Evolutionary conservation across 1,140 invertebrate genomes (phyloP), one percentile per base, ranked within the genome.

Genomic region (Dendroctonus valens): DNA sequence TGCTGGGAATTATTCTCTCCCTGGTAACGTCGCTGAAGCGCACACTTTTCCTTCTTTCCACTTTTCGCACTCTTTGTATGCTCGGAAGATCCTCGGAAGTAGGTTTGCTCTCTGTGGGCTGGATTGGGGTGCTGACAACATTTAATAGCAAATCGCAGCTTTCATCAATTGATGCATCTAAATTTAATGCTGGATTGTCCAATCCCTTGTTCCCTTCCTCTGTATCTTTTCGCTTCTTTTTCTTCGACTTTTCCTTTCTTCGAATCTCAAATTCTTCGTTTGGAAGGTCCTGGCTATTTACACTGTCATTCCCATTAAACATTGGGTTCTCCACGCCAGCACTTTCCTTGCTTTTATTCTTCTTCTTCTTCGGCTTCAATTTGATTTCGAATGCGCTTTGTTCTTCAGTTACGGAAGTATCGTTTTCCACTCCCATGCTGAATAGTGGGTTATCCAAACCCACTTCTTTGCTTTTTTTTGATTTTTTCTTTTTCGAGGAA

Each of bases 171-270:
- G 67, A 46, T 41, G 64, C 59, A 41, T 65, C 57, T 55, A 70
- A 44, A 58, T 67, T 68, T 44, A 72, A 58, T n/a, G 67, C 68
- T 38, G 71, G 71, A 66, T 72, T 74, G 42, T 69, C 63, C 2
- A 72, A 11, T 15, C 68, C 71, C 40, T 44, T 53, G 6, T 69
- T 81, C 74, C n/a, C n/a, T n/a, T 71, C 85, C 70, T 69, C 63
- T 48, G 68, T 68, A 26, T 70, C 64, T 57, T 71, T 70, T 37
- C 65, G 67, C 50, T 69, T 70, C 49, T 63, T 68, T 15, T 70
- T 68, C 46, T 70, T 69, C 46, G 51, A 41, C 61, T 70, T 69
- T 9, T 72, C 55, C 37, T 65, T 67, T 46, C 55, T 15, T 62
- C 69, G 64, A n/a, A 67, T 57, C 65, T 69, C 68, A 64, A 49